Evolutionary conservation across 2,113 vertebrate genomes (phyloP).

Genomic region (Megalops atlanticus): DNA sequence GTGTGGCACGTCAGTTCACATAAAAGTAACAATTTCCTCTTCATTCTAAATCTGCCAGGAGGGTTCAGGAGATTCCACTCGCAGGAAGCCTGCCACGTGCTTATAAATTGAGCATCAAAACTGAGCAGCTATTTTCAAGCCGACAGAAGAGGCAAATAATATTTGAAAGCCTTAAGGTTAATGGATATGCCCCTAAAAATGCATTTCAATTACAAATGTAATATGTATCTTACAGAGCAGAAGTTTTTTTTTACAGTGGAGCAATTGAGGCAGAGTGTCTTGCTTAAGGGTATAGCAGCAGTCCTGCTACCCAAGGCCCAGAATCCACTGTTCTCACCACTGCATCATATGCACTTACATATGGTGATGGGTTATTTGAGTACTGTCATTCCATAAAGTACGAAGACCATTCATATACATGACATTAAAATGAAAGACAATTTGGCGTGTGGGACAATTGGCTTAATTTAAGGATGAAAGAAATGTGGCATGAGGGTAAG

Average conservation of each 20-base stretch:
- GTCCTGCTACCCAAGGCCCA: not conserved
- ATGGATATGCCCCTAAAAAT: not conserved
- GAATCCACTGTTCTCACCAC: not conserved
- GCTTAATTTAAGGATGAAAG: too few relatives aligned
- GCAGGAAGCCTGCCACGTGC: not conserved
- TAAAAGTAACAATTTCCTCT: constrained; percentile 24
- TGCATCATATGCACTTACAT: not conserved
- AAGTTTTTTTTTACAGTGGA: not conserved
- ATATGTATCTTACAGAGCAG: not conserved
- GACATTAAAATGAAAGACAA: too few relatives aligned
- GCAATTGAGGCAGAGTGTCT: not conserved
- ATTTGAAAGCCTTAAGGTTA: not conserved
- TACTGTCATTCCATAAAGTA: too few relatives aligned
- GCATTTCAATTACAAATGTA: not conserved
- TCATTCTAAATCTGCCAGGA: not conserved
- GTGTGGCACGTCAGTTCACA: constrained; percentile 42
- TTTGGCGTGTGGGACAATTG: too few relatives aligned
- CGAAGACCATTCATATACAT: too few relatives aligned
- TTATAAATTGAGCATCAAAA: not conserved
- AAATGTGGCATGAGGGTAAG: too few relatives aligned
- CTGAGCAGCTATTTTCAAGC: not conserved
- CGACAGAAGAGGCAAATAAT: too few relatives aligned
- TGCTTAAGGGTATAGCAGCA: not conserved
- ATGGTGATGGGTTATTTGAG: not conserved
- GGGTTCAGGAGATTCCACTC: not conserved